A percentile compares a stretch with the other conserved stretches of the same genome.
Evolutionary conservation across 2,113 vertebrate species (phyloP).

Genomic region (Engraulis encrasicolus): DNA sequence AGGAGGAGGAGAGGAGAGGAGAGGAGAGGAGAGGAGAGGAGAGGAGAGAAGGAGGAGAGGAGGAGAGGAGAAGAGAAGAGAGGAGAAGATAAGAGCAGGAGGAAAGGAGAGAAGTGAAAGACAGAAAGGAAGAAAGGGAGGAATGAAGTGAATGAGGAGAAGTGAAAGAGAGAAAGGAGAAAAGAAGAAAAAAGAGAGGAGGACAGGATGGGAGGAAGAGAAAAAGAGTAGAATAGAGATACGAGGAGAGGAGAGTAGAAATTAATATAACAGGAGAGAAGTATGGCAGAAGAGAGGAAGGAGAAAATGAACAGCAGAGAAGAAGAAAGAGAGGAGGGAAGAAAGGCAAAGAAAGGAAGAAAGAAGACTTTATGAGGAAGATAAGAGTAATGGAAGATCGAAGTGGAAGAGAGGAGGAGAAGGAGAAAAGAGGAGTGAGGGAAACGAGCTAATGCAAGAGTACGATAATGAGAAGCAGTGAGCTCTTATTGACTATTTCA

Average conservation of each 20-base stretch:
- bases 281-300: not conserved
- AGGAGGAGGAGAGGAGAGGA: not conserved
- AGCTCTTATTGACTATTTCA: not conserved
- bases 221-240: too few species aligned
- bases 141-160: too few species aligned
- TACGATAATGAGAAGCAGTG: too few species aligned
- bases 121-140: not conserved
- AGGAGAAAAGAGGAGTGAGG: not conserved
- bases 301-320: not conserved
- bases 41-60: conserved; percentile 22
- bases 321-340: conserved; percentile 30
- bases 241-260: too few species aligned
- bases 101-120: not conserved
- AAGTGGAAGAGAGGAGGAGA: not conserved
- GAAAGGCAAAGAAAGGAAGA: not conserved
- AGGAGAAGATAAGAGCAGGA: not conserved
- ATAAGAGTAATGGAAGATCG: too few species aligned
- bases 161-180: too few species aligned
- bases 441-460: too few species aligned
- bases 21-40: not conserved
- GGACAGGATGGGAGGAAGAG: too few species aligned
- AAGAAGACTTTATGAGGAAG: not conserved
- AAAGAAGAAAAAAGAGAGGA: too few species aligned
- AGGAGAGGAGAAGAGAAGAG: not conserved
- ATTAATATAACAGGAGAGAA: too few species aligned